Conservation (phyloP, 2,797 vertebrate species). For the Oophaga sylvatica region DNA sequence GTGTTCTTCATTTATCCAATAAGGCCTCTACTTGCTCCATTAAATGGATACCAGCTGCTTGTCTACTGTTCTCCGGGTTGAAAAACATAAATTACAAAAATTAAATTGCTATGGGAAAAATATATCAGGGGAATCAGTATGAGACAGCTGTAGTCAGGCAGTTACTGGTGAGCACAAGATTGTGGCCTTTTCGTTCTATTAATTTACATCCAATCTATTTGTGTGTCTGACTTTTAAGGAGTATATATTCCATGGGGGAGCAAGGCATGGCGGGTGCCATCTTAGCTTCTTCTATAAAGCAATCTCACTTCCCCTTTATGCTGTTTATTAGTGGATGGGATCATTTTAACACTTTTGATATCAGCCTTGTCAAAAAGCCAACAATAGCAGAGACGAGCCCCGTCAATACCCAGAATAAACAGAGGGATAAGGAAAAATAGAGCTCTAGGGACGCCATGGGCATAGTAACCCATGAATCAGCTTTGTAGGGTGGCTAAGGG, state of each 20-base stretch:
- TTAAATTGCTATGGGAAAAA: conserved; percentile 30
- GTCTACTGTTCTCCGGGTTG: conserved; percentile 35
- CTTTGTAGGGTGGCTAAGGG: too few relatives aligned
- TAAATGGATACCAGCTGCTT: conserved; percentile 52
- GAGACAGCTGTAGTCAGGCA: conserved; percentile 21
- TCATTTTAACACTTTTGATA: background rate
- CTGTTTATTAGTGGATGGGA: background rate
- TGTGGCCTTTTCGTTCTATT: conserved; percentile 13
- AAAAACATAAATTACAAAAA: conserved; percentile 54
- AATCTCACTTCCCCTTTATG: background rate
- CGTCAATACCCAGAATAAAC: too few relatives aligned
- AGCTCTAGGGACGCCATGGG: too few relatives aligned
- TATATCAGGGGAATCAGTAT: conserved; percentile 14
- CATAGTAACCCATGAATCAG: too few relatives aligned
- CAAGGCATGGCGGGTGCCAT: background rate
- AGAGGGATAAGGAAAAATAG: too few relatives aligned
- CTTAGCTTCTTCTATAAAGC: background rate
- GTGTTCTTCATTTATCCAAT: conserved; percentile 57
- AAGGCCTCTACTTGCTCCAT: conserved; percentile 44
- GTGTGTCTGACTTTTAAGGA: background rate
- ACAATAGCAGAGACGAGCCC: too few relatives aligned
- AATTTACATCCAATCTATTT: conserved; percentile 23
- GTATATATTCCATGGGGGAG: background rate
- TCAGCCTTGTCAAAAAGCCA: background rate
- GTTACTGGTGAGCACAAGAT: background rate